These are phyloP conservation scores for Potamilus streckersoni DNA, from an alignment of 1,140 invertebrate species.

Conservation along the genomic window DNA sequence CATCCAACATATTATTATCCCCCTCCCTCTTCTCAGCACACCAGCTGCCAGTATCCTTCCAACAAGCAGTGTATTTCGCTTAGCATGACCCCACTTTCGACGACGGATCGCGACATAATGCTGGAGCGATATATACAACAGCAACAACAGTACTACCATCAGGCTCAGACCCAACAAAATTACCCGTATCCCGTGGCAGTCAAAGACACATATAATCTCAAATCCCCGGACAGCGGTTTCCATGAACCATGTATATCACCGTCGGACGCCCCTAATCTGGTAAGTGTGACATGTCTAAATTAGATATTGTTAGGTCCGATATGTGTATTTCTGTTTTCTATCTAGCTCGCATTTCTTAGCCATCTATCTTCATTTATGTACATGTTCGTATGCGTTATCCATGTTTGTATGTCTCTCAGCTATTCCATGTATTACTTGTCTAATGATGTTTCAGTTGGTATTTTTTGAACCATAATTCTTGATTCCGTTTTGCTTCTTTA, in stretches of 20 bases:
- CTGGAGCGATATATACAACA: conserved; percentile 53
- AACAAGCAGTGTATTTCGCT: neutral
- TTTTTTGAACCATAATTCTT: no score
- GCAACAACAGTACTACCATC: conserved; percentile 38
- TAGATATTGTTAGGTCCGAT: neutral
- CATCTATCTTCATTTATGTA: conserved; percentile 1
- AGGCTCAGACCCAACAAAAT: conserved; percentile 18
- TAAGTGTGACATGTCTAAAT: neutral
- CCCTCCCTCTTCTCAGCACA: conserved; percentile 14
- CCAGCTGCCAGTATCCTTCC: conserved; percentile 2
- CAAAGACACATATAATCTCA: conserved; percentile 49
- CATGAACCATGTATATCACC: conserved; percentile 56
- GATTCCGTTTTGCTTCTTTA: no score
- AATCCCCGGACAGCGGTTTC: conserved; percentile 60
- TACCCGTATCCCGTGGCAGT: conserved; percentile 18
- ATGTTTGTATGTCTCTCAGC: conserved; percentile 15
- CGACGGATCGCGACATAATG: conserved; percentile 31
- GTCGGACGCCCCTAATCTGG: conserved; percentile 26
- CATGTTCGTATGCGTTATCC: conserved; percentile 17
- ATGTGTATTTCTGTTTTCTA: neutral
- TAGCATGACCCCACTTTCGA: neutral
- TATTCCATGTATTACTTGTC: no score
- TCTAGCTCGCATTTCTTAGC: neutral
- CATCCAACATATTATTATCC: neutral
- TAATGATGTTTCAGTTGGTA: no score